Evolutionary conservation across 2,797 vertebrate genomes (phyloP).

Genomic region (Lycodopsis pacificus): DNA sequence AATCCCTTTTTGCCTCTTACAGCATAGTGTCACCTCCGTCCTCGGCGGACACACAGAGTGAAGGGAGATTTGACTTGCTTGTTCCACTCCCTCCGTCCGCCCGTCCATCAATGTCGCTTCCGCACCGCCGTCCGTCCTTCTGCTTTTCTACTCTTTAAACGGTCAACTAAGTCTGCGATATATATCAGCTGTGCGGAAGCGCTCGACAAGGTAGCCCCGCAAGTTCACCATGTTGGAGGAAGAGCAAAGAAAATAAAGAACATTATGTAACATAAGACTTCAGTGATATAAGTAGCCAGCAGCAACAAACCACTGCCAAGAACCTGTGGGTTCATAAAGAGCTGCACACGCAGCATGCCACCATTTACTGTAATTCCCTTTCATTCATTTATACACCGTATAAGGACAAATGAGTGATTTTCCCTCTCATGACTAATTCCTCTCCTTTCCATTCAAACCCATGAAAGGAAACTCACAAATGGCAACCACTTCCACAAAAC

Average conservation of each 20-base stretch:
- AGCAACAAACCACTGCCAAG: slow-evolving; percentile 23
- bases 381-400: slow-evolving; percentile 5
- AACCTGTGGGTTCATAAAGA: slow-evolving; percentile 40
- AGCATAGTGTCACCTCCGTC: slow-evolving; percentile 16
- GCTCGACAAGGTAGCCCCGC: slow-evolving; percentile 27
- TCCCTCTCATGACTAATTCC: neutral
- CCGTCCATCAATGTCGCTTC: slow-evolving; percentile 44
- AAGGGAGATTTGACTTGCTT: slow-evolving; percentile 49
- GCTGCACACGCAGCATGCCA: slow-evolving; percentile 1
- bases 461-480: slow-evolving; percentile 4
- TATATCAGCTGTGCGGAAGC: slow-evolving; percentile 63
- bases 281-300: neutral
- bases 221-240: slow-evolving; percentile 1
- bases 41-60: slow-evolving; percentile 58
- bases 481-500: neutral
- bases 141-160: slow-evolving; percentile 74
- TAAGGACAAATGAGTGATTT: slow-evolving; percentile 11
- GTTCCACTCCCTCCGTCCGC: slow-evolving; percentile 44
- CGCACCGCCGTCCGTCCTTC: slow-evolving; percentile 48
- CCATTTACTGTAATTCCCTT: slow-evolving; percentile 21
- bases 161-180: slow-evolving; percentile 66
- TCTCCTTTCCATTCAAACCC: slow-evolving; percentile 1
- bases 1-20: slow-evolving; percentile 4
- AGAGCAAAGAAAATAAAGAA: neutral
- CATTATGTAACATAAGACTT: neutral